Evolutionary conservation across 2,113 vertebrate genomes (phyloP), one percentile per base, ranked within the genome.

Genomic region (Dissostichus mawsoni): DNA sequence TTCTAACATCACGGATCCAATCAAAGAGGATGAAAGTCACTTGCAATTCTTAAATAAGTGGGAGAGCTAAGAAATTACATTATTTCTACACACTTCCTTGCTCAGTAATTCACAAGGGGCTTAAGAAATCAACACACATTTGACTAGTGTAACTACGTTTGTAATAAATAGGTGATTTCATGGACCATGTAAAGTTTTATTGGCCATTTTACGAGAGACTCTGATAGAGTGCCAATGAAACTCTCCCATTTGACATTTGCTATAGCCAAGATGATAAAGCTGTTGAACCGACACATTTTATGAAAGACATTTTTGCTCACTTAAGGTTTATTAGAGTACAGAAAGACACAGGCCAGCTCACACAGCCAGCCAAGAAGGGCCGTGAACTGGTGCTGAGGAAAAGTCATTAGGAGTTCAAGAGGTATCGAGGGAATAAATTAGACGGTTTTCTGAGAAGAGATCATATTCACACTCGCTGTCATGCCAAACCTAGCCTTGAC

Each of bases 291-390:
- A 82, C 76, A 83, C 84, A 52, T 91, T 94, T 93, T 93, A 93
- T 93, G 92, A 93, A 94, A 88, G 89, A 89, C 89, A 76, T 92
- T 94, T 93, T 93, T 90, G 90, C 90, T 90, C 92, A 90, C 94
- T 94, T 92, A 92, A 85, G 70, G 87, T 92, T 95, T 94, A 95
- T 94, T 94, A 88, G 87, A 88, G 74, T 76, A 78, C 86, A 86
- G 82, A 78, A 92, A 90, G 74, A 80, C 76, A 68, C 71, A 59
- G 84, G 76, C n/a, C 23, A n/a, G 63, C 69, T 84, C 83, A 11
- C 68, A 36, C 29, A 50, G 58, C 61, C 71, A 62, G 55, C 61
- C 71, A 58, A 25, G 23, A 63, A 67, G 77, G 76, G 70, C 62
- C 7, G 33, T 80, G 89, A 79, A 81, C 84, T 73, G 52, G 67